Percentiles rank a stretch among this genome's conserved stretches.
Conservation (phyloP, 2,797 vertebrate genomes). For the Emydoidea blandingii region DNA sequence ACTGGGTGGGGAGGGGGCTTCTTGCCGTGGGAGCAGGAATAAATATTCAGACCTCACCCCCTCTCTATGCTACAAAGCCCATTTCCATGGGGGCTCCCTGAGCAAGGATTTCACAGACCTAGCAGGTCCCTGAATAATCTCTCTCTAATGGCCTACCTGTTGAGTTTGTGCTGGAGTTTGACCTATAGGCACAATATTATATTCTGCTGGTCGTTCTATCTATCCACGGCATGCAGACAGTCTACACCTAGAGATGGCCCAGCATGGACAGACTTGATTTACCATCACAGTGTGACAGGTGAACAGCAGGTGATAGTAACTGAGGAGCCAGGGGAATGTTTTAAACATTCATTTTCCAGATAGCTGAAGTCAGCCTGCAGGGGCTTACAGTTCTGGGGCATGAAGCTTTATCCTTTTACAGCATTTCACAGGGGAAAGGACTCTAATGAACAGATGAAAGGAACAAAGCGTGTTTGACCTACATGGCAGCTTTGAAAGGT, state of each 20-base stretch:
- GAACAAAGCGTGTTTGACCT: conserved; percentile 50
- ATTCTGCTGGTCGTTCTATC: not conserved
- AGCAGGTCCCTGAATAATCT: not conserved
- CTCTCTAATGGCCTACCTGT: not conserved
- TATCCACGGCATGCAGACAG: not conserved
- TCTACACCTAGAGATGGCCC: not conserved
- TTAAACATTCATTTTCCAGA: not conserved
- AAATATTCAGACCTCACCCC: not conserved
- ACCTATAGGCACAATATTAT: not conserved
- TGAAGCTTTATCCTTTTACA: conserved; percentile 29
- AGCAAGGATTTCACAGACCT: not conserved
- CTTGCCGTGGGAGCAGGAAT: not conserved
- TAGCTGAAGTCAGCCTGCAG: conserved; percentile 6
- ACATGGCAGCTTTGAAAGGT: conserved; percentile 35
- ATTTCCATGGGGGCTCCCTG: not conserved
- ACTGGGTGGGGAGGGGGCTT: too few relatives aligned
- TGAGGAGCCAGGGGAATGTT: not conserved
- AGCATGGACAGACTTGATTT: not conserved
- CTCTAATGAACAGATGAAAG: conserved; percentile 48
- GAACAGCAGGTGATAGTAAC: not conserved
- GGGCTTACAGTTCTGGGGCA: conserved; percentile 10
- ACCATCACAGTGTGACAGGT: not conserved
- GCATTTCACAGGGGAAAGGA: conserved; percentile 20
- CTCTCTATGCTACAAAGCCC: not conserved
- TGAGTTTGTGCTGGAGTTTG: not conserved